phyloP scores from a whole-genome alignment of 2,797 vertebrate species.

The Nothura maculosa region DNA sequence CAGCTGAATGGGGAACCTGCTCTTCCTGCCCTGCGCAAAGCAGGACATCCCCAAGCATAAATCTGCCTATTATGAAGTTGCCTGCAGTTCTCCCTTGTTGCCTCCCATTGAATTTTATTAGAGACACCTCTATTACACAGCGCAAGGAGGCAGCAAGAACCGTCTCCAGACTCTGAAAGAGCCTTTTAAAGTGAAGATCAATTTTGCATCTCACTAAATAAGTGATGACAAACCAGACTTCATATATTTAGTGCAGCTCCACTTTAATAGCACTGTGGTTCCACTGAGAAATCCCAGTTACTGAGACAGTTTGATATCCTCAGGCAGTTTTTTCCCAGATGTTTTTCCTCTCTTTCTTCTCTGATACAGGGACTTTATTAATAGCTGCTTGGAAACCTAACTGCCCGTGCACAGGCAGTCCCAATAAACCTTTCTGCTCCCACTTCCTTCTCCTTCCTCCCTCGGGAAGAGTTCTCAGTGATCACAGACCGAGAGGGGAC shows the following conservation, averaged over 20 bases:
- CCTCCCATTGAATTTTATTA: constrained; percentile 60
- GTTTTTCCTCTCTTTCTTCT: neutral
- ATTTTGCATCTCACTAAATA: constrained; percentile 65
- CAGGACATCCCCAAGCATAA: constrained; percentile 48
- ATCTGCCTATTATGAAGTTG: constrained; percentile 58
- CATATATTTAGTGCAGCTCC: constrained; percentile 54
- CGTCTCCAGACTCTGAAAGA: constrained; percentile 37
- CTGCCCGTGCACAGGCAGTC: neutral
- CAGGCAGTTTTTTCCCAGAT: neutral
- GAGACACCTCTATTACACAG: constrained; percentile 32
- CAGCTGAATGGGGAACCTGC: constrained; percentile 30
- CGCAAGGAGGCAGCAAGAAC: constrained; percentile 5
- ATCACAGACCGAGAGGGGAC: neutral
- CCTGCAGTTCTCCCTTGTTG: neutral
- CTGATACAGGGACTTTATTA: constrained; percentile 21
- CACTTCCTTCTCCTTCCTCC: constrained; percentile 24
- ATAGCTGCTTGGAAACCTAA: constrained; percentile 23
- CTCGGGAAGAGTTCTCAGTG: neutral
- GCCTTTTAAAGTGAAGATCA: constrained; percentile 50
- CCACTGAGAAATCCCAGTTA: neutral
- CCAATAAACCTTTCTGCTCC: constrained; percentile 19
- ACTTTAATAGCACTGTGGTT: constrained; percentile 54
- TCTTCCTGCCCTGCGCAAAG: neutral
- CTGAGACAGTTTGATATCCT: constrained; percentile 7
- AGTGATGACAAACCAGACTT: constrained; percentile 59